Evolutionary conservation across 2,888 invertebrate genomes (phyloP).

Genomic region (Lysandra bellargus): DNA sequence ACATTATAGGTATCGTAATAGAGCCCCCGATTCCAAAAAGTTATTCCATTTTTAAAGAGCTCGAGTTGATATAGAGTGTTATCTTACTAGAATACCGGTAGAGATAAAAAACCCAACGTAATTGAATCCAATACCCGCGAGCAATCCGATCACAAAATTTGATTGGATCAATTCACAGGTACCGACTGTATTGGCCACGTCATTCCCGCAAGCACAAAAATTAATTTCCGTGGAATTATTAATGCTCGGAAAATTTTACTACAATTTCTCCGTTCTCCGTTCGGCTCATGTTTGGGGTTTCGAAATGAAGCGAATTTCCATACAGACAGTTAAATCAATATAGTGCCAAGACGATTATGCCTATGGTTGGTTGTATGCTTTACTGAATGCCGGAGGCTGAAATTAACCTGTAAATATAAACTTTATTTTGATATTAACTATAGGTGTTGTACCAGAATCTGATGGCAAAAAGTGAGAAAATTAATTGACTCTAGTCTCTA

Average conservation of each 20-base stretch:
- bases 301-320: background rate
- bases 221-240: constrained; percentile 2
- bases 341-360: background rate
- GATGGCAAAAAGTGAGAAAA: too few species aligned
- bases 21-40: background rate
- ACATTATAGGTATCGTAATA: background rate
- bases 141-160: constrained; percentile 3
- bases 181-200: background rate
- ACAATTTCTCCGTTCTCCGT: background rate
- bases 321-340: background rate
- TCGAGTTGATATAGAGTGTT: background rate
- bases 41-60: background rate
- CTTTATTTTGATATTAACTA: too few species aligned
- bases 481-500: too few species aligned
- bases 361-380: too few species aligned
- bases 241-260: background rate
- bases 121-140: background rate
- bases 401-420: too few species aligned
- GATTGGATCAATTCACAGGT: background rate
- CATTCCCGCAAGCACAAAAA: background rate
- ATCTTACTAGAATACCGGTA: background rate
- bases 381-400: too few species aligned
- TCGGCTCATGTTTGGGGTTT: background rate
- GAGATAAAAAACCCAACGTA: background rate
- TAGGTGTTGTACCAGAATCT: too few species aligned